Evolutionary conservation across 2,113 vertebrate species (phyloP).

Genomic region (Tychaedon coryphoeus): DNA sequence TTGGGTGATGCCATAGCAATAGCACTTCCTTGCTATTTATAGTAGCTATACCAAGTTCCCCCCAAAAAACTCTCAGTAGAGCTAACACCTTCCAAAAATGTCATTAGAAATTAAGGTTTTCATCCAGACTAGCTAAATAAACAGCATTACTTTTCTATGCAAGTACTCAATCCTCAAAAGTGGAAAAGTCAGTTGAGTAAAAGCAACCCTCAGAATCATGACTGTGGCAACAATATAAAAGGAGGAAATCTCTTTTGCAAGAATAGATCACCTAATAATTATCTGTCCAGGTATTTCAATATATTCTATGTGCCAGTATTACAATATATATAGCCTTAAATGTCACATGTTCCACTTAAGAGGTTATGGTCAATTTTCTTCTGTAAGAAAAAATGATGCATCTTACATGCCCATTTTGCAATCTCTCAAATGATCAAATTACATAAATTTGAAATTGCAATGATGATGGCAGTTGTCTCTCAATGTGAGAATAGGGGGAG

Average conservation of each 20-base stretch:
- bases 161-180: background rate
- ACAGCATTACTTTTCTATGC: background rate
- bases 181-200: background rate
- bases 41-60: background rate
- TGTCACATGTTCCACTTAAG: background rate
- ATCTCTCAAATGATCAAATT: background rate
- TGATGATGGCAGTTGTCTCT: background rate
- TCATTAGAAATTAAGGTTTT: background rate
- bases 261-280: background rate
- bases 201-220: background rate
- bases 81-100: background rate
- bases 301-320: background rate
- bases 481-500: background rate
- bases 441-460: background rate
- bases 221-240: background rate
- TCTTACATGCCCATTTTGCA: rapidly evolving
- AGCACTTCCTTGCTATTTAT: background rate
- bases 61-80: background rate
- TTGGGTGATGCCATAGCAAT: background rate
- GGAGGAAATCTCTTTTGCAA: background rate
- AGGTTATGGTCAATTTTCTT: background rate
- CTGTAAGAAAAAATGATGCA: background rate
- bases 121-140: background rate
- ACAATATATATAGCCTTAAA: background rate
- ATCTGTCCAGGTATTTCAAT: background rate